Percentiles rank a stretch among this genome's conserved stretches.
phyloP scores from a whole-genome alignment of 2,113 vertebrate genomes.

The Limanda limanda region DNA sequence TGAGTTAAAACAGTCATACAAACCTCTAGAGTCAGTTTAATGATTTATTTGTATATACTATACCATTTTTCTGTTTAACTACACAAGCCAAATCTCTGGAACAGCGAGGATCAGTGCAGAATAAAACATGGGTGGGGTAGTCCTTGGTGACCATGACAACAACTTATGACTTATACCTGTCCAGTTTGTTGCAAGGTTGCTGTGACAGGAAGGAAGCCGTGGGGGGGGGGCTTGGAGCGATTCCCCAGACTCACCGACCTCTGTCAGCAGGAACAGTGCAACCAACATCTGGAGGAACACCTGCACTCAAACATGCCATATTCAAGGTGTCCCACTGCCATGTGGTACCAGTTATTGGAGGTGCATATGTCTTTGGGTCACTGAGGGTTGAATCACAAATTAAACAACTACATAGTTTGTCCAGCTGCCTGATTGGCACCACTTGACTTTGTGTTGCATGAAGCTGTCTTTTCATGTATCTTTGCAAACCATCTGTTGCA shows the following conservation, averaged over 20 bases:
- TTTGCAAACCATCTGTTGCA: neutral
- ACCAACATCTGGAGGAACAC: constrained; percentile 47
- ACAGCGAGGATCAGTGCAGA: neutral
- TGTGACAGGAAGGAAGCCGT: constrained; percentile 25
- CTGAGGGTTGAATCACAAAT: neutral
- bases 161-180: constrained; percentile 23
- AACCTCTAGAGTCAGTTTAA: neutral
- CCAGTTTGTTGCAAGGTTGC: constrained; percentile 16
- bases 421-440: neutral
- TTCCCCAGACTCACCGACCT: constrained; percentile 37
- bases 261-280: constrained; percentile 27
- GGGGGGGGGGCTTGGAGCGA: neutral
- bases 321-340: constrained; percentile 4
- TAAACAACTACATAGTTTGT: constrained; percentile 15
- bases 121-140: neutral
- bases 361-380: neutral
- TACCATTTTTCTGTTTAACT: too few relatives aligned
- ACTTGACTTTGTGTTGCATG: neutral
- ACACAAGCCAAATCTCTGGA: neutral
- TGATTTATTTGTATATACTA: neutral
- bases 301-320: constrained; percentile 34
- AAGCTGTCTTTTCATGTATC: neutral
- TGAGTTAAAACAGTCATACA: neutral
- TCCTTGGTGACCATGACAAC: constrained; percentile 6
- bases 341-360: constrained; percentile 4